Conservation (phyloP, 2,888 invertebrate genomes). For the Paralinhomoeus sp. region DNA sequence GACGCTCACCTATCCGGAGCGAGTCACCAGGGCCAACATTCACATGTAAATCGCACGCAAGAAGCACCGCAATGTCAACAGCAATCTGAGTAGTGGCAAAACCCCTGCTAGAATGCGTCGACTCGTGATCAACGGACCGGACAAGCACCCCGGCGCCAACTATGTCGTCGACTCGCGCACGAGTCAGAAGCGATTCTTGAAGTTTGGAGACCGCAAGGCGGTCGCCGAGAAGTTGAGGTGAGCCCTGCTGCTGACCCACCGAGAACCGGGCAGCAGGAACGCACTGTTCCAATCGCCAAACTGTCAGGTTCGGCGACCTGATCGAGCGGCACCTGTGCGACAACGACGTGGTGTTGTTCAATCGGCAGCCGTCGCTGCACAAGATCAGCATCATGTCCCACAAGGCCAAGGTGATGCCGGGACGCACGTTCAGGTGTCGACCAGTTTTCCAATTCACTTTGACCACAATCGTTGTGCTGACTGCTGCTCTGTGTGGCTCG, state of each 20-base stretch:
- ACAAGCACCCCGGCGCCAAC: constrained; percentile 96
- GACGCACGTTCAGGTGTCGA: constrained; percentile 25
- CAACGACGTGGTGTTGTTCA: constrained; percentile 93
- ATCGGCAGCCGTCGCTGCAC: constrained; percentile 95
- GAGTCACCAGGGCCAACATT: constrained; percentile 96
- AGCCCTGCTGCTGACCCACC: too few relatives aligned
- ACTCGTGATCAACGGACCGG: constrained; percentile 79
- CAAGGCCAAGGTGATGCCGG: constrained; percentile 43
- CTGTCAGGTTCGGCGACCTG: constrained; percentile 11
- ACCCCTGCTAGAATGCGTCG: constrained; percentile 42
- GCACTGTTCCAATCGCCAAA: constrained; percentile 74
- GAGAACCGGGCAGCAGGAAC: constrained; percentile 97
- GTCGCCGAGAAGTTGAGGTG: constrained; percentile 37
- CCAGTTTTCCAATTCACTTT: too few relatives aligned
- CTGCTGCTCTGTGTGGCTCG: too few relatives aligned
- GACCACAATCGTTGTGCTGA: too few relatives aligned
- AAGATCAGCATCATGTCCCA: constrained; percentile 99
- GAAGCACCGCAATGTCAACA: neutral
- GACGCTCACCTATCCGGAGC: constrained; percentile 93
- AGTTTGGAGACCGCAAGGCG: constrained; percentile 71
- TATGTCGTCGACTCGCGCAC: constrained; percentile 66
- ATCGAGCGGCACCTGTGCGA: constrained; percentile 93
- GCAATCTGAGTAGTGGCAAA: neutral
- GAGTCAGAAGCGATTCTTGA: constrained; percentile 55
- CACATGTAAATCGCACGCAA: constrained; percentile 43